These are phyloP conservation scores for human DNA, from an alignment of 2,113 vertebrate species.

Conservation along the genomic window DNA sequence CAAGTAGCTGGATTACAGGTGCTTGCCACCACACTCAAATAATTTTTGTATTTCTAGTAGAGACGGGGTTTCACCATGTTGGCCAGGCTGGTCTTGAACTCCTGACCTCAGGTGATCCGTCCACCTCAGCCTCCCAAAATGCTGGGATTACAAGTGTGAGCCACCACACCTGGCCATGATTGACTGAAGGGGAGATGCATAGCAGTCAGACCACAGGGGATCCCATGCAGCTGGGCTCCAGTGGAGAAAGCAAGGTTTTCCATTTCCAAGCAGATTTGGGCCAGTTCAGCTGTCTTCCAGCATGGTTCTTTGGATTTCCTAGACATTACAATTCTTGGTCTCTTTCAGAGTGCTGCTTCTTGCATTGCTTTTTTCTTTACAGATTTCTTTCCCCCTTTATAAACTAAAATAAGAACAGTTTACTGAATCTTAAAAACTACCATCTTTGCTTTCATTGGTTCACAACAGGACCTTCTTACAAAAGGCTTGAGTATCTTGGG, in stretches of 20 bases:
- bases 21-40: too few relatives aligned
- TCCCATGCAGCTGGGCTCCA: rapidly evolving
- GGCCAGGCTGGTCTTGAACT: too few relatives aligned
- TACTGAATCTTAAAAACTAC: background rate
- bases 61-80: too few relatives aligned
- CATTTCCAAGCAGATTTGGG: background rate
- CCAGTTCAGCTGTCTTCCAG: background rate
- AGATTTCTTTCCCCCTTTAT: background rate
- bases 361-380: background rate
- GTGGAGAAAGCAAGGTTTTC: background rate
- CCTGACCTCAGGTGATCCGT: too few relatives aligned
- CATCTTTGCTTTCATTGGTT: background rate
- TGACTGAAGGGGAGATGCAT: background rate
- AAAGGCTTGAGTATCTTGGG: background rate
- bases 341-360: background rate
- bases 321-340: rapidly evolving
- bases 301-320: background rate
- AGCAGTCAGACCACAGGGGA: rapidly evolving
- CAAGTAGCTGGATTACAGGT: too few relatives aligned
- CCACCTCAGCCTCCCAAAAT: too few relatives aligned
- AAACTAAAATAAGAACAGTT: slow-evolving; percentile 18
- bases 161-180: too few relatives aligned
- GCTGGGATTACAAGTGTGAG: too few relatives aligned
- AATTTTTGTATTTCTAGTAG: too few relatives aligned
- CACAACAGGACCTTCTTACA: background rate